A percentile compares a stretch with the other conserved stretches of the same genome.
Evolutionary conservation across 2,797 vertebrate genomes (phyloP).

Genomic region (Sebastes wilsoni): DNA sequence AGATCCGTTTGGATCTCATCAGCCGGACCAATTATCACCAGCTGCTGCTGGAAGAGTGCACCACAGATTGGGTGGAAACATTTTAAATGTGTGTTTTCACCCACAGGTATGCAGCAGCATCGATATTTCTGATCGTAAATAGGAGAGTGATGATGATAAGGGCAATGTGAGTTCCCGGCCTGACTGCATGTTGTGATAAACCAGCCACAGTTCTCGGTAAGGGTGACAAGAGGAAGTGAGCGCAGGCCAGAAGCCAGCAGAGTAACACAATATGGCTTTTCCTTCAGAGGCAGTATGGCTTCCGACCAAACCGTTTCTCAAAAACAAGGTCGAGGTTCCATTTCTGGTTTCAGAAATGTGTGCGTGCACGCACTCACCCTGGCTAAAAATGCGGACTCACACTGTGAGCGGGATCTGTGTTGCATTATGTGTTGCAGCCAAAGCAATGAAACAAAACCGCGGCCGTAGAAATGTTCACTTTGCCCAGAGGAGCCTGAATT

Average conservation of each 20-base stretch:
- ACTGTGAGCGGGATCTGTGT: conserved; percentile 72
- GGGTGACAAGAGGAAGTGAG: conserved; percentile 64
- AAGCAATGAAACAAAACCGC: conserved; percentile 77
- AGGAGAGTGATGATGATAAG: conserved; percentile 8
- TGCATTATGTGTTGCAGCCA: conserved; percentile 75
- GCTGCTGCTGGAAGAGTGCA: conserved; percentile 54
- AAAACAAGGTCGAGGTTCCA: conserved; percentile 74
- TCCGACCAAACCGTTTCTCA: conserved; percentile 68
- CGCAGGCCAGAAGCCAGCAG: conserved; percentile 49
- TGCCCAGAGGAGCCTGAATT: conserved; percentile 57
- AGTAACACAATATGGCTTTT: conserved; percentile 67
- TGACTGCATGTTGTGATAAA: conserved; percentile 31
- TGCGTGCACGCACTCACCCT: conserved; percentile 14
- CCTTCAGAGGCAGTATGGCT: conserved; percentile 56
- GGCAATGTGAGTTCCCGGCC: conserved; percentile 18
- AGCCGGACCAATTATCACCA: conserved; percentile 57
- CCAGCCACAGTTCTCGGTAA: conserved; percentile 23
- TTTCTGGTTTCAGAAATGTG: conserved; percentile 40
- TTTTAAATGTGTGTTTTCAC: conserved; percentile 24
- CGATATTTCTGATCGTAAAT: conserved; percentile 7
- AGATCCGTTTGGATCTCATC: conserved; percentile 35
- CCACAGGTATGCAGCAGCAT: conserved; percentile 12
- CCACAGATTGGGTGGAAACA: conserved; percentile 28
- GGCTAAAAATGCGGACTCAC: conserved; percentile 40
- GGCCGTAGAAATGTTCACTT: conserved; percentile 67